These are phyloP conservation scores for Cryptotis parvus DNA, from an alignment of 2,113 vertebrate species.

Conservation along the genomic window DNA sequence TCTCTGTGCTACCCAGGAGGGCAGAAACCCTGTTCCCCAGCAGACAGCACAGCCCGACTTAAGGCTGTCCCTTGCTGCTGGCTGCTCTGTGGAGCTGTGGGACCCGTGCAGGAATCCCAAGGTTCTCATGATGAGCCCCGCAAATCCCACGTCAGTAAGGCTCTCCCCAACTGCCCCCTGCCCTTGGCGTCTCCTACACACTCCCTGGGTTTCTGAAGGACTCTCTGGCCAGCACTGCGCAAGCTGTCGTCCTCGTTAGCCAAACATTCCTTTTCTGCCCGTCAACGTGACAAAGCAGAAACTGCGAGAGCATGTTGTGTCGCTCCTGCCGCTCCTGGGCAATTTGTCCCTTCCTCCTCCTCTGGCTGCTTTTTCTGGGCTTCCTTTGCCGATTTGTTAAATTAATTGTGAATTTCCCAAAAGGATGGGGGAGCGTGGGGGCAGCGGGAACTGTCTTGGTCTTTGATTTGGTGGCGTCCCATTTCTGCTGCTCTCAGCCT, in stretches of 20 bases:
- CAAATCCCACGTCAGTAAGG: neutral
- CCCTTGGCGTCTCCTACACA: neutral
- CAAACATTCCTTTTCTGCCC: constrained; percentile 35
- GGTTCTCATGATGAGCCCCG: neutral
- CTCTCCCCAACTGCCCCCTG: neutral
- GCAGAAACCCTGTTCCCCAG: too few species aligned
- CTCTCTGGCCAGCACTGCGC: neutral
- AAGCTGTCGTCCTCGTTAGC: constrained; percentile 50
- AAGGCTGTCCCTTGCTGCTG: too few species aligned
- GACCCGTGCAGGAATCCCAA: neutral
- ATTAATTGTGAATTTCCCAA: constrained; percentile 68
- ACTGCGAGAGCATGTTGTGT: constrained; percentile 45
- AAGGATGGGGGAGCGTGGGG: neutral
- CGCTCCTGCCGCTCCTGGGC: neutral
- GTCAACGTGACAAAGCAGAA: constrained; percentile 65
- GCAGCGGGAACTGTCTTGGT: constrained; percentile 33
- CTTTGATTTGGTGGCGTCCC: constrained; percentile 41
- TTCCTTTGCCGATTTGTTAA: constrained; percentile 52
- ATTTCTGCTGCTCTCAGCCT: constrained; percentile 36
- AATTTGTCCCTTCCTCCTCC: neutral
- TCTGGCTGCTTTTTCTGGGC: neutral
- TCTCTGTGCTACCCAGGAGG: neutral
- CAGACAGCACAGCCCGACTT: too few species aligned
- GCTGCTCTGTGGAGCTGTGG: too few species aligned
- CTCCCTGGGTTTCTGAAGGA: neutral